Percentiles rank a stretch among this genome's conserved stretches.
These are phyloP conservation scores for Pandemis cinnamomeana DNA, from an alignment of 2,888 invertebrate genomes.

Conservation along the genomic window DNA sequence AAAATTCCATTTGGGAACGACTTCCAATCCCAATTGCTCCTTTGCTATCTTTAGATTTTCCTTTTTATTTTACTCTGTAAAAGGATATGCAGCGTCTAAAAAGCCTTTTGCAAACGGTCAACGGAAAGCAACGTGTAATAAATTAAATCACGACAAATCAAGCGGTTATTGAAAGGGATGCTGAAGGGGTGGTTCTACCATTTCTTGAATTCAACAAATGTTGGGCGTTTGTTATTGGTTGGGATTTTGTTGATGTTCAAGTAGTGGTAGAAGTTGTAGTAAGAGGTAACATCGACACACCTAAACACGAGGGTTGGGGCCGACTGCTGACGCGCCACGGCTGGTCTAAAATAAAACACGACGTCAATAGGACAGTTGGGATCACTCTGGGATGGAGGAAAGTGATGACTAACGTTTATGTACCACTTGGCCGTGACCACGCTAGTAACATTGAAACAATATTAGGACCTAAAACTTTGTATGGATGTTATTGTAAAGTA, in stretches of 20 bases:
- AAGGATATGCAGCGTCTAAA: neutral
- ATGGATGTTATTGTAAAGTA: neutral
- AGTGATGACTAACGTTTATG: conserved; percentile 46
- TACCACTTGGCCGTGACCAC: conserved; percentile 48
- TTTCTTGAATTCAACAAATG: conserved; percentile 60
- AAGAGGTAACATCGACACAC: conserved; percentile 84
- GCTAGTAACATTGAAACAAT: conserved; percentile 15
- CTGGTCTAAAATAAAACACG: conserved; percentile 84
- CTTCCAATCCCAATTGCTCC: conserved; percentile 2
- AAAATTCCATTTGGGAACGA: conserved; percentile 28
- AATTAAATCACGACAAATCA: conserved; percentile 58
- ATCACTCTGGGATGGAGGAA: conserved; percentile 54
- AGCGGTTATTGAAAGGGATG: conserved; percentile 63
- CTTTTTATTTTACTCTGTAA: neutral
- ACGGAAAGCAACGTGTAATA: conserved; percentile 72
- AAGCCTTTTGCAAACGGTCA: conserved; percentile 44
- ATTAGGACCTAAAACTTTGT: neutral
- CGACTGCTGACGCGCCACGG: conserved; percentile 84
- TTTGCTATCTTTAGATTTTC: neutral
- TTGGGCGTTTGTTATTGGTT: conserved; percentile 43
- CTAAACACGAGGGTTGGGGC: conserved; percentile 85
- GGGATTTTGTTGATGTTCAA: conserved; percentile 57
- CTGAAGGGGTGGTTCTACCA: conserved; percentile 63
- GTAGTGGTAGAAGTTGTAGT: conserved; percentile 66
- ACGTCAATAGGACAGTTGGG: conserved; percentile 73